A percentile compares a stretch with the other conserved stretches of the same genome.
These are phyloP conservation scores for Trichopria drosophilae DNA, from an alignment of 2,888 invertebrate genomes.

Conservation along the genomic window DNA sequence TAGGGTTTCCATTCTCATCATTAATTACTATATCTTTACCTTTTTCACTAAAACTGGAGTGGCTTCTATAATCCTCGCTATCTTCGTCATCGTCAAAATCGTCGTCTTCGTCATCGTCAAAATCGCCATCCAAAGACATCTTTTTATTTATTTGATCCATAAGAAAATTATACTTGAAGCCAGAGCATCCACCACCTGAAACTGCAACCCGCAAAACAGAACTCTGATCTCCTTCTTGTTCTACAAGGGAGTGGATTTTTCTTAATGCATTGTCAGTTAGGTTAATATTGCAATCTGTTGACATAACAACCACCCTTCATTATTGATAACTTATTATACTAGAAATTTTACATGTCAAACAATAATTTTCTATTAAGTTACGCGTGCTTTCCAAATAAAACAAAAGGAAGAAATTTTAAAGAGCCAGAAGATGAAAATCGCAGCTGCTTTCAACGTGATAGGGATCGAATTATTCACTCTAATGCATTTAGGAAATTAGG, in stretches of 20 bases:
- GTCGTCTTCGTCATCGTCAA: conserved; percentile 9
- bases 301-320: conserved; percentile 18
- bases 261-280: conserved; percentile 17
- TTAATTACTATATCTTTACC: conserved; percentile 19
- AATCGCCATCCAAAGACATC: conserved; percentile 16
- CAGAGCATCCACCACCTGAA: conserved; percentile 20
- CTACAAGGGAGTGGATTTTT: conserved; percentile 17
- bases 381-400: conserved; percentile 15
- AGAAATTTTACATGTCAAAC: conserved; percentile 18
- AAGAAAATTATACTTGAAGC: conserved; percentile 20
- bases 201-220: conserved; percentile 17
- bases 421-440: conserved; percentile 13
- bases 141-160: conserved; percentile 19
- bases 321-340: conserved; percentile 18
- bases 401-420: conserved; percentile 16
- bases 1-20: conserved; percentile 18
- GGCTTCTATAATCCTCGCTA: conserved; percentile 18
- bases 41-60: conserved; percentile 19
- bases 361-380: conserved; percentile 18
- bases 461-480: conserved; percentile 18
- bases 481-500: conserved; percentile 19
- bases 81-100: conserved; percentile 14
- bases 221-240: conserved; percentile 18
- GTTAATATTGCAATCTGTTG: conserved; percentile 18
- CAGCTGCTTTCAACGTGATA: conserved; percentile 17